Conservation (phyloP, 2,797 vertebrate genomes). For the Mormyrus proboscirostris region DNA sequence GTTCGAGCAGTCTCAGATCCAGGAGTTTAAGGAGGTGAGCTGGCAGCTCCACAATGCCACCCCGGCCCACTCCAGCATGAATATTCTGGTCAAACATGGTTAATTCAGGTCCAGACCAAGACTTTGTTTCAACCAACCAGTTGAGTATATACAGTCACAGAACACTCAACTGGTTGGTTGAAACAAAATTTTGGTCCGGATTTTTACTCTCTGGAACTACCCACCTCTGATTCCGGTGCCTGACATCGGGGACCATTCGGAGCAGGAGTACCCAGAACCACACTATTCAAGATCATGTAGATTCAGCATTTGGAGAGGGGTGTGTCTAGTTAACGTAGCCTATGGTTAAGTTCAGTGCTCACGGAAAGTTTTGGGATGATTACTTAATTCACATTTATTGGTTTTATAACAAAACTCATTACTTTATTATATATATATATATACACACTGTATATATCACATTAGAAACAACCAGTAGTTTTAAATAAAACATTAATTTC, state of each 20-base stretch:
- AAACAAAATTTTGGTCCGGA: not conserved
- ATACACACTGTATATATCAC: not conserved
- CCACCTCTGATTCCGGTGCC: not conserved
- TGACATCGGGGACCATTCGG: not conserved
- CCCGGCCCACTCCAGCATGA: not conserved
- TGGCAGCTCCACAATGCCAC: not conserved
- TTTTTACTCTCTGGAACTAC: not conserved
- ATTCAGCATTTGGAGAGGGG: not conserved
- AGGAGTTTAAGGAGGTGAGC: slow-evolving; percentile 72
- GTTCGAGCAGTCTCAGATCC: slow-evolving; percentile 74
- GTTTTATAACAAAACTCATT: not conserved
- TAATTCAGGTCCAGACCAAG: not conserved
- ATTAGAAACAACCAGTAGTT: not conserved
- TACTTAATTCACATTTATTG: not conserved
- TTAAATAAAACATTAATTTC: not conserved
- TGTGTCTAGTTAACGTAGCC: not conserved
- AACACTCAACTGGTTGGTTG: not conserved
- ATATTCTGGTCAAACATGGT: not conserved
- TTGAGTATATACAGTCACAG: not conserved
- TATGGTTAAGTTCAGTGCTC: not conserved
- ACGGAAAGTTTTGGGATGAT: not conserved
- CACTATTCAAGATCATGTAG: not conserved
- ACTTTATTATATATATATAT: not conserved
- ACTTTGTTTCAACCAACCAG: not conserved
- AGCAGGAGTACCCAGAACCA: not conserved